Percentiles rank a stretch among this genome's conserved stretches.
These are phyloP conservation scores for Drosophila putrida DNA, from an alignment of 2,888 invertebrate species.

Conservation along the genomic window DNA sequence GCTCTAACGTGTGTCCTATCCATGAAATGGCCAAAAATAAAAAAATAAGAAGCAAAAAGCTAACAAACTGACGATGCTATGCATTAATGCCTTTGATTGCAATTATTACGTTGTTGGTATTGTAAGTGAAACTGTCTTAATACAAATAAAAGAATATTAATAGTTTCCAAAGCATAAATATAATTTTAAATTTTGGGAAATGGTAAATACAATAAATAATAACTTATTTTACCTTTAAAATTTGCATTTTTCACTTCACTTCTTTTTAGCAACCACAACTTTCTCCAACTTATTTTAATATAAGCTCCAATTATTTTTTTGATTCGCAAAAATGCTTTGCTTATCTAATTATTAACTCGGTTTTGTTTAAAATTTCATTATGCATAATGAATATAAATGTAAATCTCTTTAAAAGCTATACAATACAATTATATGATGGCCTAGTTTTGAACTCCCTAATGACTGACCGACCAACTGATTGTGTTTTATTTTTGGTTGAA, in stretches of 20 bases:
- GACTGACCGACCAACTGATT: slow-evolving; percentile 48
- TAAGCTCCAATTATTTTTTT: neutral
- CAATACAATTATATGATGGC: slow-evolving; percentile 41
- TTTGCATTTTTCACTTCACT: no score
- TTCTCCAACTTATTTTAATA: neutral
- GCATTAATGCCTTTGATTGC: slow-evolving; percentile 33
- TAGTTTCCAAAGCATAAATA: neutral
- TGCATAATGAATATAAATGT: slow-evolving; percentile 18
- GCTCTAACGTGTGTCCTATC: slow-evolving; percentile 52
- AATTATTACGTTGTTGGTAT: slow-evolving; percentile 25
- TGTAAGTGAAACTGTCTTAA: slow-evolving; percentile 17
- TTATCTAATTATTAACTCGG: neutral
- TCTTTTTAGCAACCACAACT: neutral
- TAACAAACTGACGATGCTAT: slow-evolving; percentile 22
- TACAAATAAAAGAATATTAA: neutral
- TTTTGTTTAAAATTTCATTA: slow-evolving; percentile 10
- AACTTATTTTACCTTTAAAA: no score
- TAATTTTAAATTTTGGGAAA: no score
- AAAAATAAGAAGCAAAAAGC: neutral
- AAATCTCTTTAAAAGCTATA: slow-evolving; percentile 6
- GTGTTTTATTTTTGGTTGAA: slow-evolving; percentile 47
- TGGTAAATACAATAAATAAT: neutral
- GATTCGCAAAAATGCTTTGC: neutral
- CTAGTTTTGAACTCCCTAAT: slow-evolving; percentile 33
- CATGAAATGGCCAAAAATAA: slow-evolving; percentile 23